These are phyloP conservation scores for Hexactinellida sp. DNA, from an alignment of 37 sponge, comb jelly and placozoan species.

Conservation along the genomic window DNA sequence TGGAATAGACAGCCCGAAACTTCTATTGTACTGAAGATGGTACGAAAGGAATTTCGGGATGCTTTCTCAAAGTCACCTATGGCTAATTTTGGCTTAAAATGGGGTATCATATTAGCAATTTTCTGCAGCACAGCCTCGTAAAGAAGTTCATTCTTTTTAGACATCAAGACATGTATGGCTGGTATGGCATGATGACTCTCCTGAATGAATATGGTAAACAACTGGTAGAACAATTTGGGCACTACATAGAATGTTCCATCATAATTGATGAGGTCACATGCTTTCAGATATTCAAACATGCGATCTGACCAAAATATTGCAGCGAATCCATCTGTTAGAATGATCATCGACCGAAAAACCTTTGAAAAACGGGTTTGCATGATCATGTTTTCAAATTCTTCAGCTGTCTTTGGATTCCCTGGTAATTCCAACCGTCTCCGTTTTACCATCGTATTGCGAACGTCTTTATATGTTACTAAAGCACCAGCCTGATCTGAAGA, in stretches of 20 bases:
- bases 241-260: constrained; percentile 6
- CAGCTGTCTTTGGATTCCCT: background rate
- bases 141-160: background rate
- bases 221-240: background rate
- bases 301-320: constrained; percentile 15
- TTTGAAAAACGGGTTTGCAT: background rate
- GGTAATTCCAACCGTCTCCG: background rate
- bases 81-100: too few relatives aligned
- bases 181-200: background rate
- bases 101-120: too few relatives aligned
- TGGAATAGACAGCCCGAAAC: background rate
- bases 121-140: background rate
- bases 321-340: background rate
- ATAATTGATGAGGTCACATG: background rate
- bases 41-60: background rate
- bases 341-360: background rate
- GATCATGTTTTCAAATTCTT: constrained; percentile 10
- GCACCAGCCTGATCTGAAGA: background rate
- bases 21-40: background rate
- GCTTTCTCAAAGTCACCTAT: background rate
- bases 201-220: background rate
- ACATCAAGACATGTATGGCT: background rate
- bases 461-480: background rate
- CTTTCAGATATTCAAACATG: background rate
- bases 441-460: background rate